phyloP scores from a whole-genome alignment of 1,140 invertebrate species.

The Aradophagus sp. region DNA sequence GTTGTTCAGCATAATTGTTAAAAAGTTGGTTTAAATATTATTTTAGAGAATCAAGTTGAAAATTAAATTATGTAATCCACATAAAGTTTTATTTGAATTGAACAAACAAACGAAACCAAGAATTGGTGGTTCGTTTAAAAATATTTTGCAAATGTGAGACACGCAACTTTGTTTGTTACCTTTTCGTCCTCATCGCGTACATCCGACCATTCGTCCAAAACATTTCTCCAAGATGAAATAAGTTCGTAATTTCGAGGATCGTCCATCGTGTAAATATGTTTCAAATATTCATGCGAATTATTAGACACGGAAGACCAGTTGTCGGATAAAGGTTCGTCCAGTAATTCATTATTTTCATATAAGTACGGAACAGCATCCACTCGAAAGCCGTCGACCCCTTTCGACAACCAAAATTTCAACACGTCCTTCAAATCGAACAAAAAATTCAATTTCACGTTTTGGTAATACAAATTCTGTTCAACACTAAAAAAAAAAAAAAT shows the following conservation, averaged over 20 bases:
- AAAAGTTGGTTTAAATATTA: too few species aligned
- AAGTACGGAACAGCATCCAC: slow-evolving; percentile 79
- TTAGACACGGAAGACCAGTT: slow-evolving; percentile 59
- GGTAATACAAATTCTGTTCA: too few species aligned
- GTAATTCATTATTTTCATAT: slow-evolving; percentile 76
- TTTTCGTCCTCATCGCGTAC: slow-evolving; percentile 64
- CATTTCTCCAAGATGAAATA: slow-evolving; percentile 78
- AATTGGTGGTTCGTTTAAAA: too few species aligned
- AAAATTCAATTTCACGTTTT: neutral
- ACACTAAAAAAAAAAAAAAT: too few species aligned
- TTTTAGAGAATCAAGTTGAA: too few species aligned
- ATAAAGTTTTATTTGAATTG: too few species aligned
- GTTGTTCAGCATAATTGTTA: too few species aligned
- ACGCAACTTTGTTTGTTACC: slow-evolving; percentile 33
- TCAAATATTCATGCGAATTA: slow-evolving; percentile 77
- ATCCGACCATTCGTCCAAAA: slow-evolving; percentile 77
- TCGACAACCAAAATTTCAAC: slow-evolving; percentile 82
- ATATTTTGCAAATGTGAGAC: too few species aligned
- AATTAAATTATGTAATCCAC: too few species aligned
- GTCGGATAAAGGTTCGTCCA: slow-evolving; percentile 76
- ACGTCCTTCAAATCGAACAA: slow-evolving; percentile 74
- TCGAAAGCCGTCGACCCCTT: slow-evolving; percentile 85
- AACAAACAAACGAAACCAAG: too few species aligned
- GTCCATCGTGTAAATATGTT: slow-evolving; percentile 80
- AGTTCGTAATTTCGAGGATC: slow-evolving; percentile 77